Evolutionary conservation across 1,140 invertebrate genomes (phyloP).

Genomic region (Pentalonia nigronervosa): DNA sequence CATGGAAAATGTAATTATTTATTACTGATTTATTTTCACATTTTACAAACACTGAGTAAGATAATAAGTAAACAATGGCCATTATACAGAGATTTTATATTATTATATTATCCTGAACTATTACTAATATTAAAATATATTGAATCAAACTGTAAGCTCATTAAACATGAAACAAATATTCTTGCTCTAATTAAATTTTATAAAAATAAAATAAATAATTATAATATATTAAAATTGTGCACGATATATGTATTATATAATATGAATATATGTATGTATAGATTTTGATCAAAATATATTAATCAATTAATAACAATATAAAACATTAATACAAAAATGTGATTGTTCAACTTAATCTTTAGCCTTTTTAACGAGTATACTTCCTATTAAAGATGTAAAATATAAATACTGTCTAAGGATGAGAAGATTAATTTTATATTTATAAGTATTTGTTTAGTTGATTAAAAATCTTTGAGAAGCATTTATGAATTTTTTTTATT

Average conservation of each 20-base stretch:
- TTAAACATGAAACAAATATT: neutral
- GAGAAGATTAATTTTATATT: neutral
- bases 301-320: neutral
- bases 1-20: neutral
- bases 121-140: constrained; percentile 1
- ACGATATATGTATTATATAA: neutral
- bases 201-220: neutral
- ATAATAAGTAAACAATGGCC: constrained; percentile 1
- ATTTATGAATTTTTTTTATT: too few relatives aligned
- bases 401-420: constrained; percentile 33
- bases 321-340: neutral
- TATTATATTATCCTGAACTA: constrained; percentile 21
- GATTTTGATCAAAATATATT: neutral
- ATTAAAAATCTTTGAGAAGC: neutral
- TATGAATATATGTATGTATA: neutral
- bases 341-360: neutral
- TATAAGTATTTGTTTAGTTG: constrained; percentile 26
- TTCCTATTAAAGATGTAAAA: constrained; percentile 22
- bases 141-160: neutral
- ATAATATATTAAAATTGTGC: neutral
- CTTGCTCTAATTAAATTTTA: neutral
- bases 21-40: neutral
- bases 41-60: constrained; percentile 40
- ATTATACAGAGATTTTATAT: neutral
- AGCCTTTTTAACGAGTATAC: constrained; percentile 39